Percentiles rank a stretch among this genome's conserved stretches.
phyloP scores from a whole-genome alignment of 37 sponge, comb jelly and placozoan genomes.

The Ephydatia muelleri region DNA sequence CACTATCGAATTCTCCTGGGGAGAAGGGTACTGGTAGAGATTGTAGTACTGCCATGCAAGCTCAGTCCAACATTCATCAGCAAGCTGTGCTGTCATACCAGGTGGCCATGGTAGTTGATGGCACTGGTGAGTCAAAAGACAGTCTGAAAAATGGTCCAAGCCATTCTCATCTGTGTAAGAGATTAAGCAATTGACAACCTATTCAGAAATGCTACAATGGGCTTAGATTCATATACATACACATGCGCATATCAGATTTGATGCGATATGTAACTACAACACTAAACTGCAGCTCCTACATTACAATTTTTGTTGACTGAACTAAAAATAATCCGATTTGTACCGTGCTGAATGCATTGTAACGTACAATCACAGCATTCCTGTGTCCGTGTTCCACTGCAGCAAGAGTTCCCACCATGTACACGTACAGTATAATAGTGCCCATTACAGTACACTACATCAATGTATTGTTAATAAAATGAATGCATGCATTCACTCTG shows the following conservation, averaged over 20 bases:
- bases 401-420: background rate
- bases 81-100: slow-evolving; percentile 29
- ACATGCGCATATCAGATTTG: no score
- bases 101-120: slow-evolving; percentile 32
- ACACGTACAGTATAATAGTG: background rate
- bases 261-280: no score
- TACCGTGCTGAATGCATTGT: no score
- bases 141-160: slow-evolving; percentile 37
- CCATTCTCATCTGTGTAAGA: background rate
- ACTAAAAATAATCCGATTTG: no score
- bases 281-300: no score
- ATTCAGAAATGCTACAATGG: no score
- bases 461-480: background rate
- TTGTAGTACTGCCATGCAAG: slow-evolving; percentile 26
- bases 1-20: slow-evolving; percentile 20
- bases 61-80: slow-evolving; percentile 5
- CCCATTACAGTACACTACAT: background rate
- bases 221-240: no score
- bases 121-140: slow-evolving; percentile 34
- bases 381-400: no score
- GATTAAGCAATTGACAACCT: no score
- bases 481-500: background rate
- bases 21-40: slow-evolving; percentile 31
- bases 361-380: no score
- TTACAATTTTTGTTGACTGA: no score